Base-by-base conservation (phyloP, 2,888 invertebrate genomes). In the Clusia tigrina region DNA sequence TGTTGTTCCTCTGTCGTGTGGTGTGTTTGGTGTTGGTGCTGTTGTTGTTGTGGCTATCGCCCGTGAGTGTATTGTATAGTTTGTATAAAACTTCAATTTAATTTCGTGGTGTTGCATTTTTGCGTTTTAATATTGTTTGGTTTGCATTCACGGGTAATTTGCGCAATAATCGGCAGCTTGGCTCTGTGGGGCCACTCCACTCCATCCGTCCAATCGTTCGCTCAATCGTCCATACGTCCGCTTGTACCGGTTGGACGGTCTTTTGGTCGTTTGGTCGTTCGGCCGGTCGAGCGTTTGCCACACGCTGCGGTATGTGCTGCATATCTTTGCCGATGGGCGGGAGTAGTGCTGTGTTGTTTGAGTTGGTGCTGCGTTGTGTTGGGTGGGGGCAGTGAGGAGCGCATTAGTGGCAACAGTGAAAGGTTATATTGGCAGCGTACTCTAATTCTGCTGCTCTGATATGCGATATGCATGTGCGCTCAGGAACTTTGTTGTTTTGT, bases 31-130 rank as follows among this genome's bases (percentile, higher is more conserved):
- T 62, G 18, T 51, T 32, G 56, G 55, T 18, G 58, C 56, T 60
- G 58, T 62, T 64, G 61, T 62, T 63, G 63, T 46, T 57, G 63
- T 65, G 60, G 58, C 32, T 25, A 12, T 3, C 22, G 32, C 32
- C 32, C 6, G 32, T 12, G 6, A 32, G 32, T 32, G 32, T 12
- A 32, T 32, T 32, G 32, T 12, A 32, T 32, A 6, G 32, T 12
- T 12, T 32, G 32, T 12, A 32, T 32, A 32, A 6, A 32, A 32
- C 32, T 32, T 32, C 32, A 32, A 12, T 42, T 42, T 6, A 42
- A 42, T 42, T 42, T 42, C n/a, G 42, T 42, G 42, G 42, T 42
- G 42, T 52, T 32, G 25, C n/a, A 55, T 25, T 25, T 42, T 60
- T 24, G 17, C 10, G 42, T 10, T 54, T 54, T 48, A 25, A 26